phyloP scores from a whole-genome alignment of 2,888 invertebrate genomes.

The Drosophila neutralis region DNA sequence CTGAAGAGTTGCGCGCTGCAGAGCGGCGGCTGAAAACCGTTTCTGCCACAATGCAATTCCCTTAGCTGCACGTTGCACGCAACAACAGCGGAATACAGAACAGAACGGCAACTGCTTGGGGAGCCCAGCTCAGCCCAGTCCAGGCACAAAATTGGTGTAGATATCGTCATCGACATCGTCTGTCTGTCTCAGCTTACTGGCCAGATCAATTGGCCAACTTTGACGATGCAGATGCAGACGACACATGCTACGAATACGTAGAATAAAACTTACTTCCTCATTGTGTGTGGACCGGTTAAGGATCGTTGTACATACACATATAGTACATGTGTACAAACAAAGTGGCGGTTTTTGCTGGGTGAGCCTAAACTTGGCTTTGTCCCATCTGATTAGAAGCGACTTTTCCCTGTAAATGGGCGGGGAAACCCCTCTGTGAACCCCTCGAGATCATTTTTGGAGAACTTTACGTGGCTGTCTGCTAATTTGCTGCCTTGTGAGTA shows the following conservation, averaged over 20 bases:
- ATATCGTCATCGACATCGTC: constrained; percentile 29
- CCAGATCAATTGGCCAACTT: constrained; percentile 58
- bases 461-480: constrained; percentile 35
- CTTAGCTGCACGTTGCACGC: constrained; percentile 34
- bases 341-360: constrained; percentile 8
- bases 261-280: constrained; percentile 78
- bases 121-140: constrained; percentile 12
- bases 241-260: constrained; percentile 66
- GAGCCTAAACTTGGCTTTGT: constrained; percentile 14
- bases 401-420: not conserved
- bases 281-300: constrained; percentile 53
- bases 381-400: constrained; percentile 12
- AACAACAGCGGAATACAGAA: constrained; percentile 14
- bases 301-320: constrained; percentile 5
- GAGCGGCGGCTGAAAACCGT: constrained; percentile 11
- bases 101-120: constrained; percentile 39
- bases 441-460: not conserved
- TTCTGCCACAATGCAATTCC: constrained; percentile 52
- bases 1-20: not conserved
- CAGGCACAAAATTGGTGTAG: constrained; percentile 15
- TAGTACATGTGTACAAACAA: constrained; percentile 18
- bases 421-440: not conserved
- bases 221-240: constrained; percentile 39
- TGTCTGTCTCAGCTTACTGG: constrained; percentile 59
- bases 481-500: constrained; percentile 60